Evolutionary conservation across 2,888 invertebrate species (phyloP), one percentile per base, ranked within the genome.

Genomic region (Pristionchus fissidentatus): DNA sequence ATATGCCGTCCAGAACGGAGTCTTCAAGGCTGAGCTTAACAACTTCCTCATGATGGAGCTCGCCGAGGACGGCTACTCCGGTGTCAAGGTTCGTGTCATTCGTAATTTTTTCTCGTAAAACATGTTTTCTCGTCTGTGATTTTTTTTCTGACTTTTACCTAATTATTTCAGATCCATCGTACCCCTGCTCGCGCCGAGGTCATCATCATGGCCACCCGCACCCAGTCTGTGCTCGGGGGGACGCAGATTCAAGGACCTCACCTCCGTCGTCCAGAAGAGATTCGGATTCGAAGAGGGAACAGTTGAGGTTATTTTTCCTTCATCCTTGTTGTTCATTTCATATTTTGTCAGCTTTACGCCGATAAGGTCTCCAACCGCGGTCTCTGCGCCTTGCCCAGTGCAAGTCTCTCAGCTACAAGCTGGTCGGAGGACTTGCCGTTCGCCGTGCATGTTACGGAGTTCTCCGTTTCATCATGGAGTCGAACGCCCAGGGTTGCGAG

Each of bases 371-470:
- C 97, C 78, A 97, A 97, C 87, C 95, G 99, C 89, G 99, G 99
- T 92, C 95, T 99, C 82, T 99, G 99, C 94, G 99, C 99, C 87
- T 99, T 91, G 98, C 99, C n/a, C 99, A 99, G 94, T 97, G 98
- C 85, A 99, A 99, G 93, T 98, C 98, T 22, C 95, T 99, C 83
- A 95, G 98, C 93, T 99, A 98, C 95, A 99, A 99, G 94, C 95
- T 99, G 84, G 97, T 98, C 92, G 98, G 98, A 93, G 99, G 96
- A 88, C 93, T 95, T 62, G 95, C 95, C 90, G 95, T 95, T 49
- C 93, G 95, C 91, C 94, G 95, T 93, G 98, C 98, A 1, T 99
- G 98, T 93, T 99, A 98, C 93, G 98, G 99, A 95, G 98, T 99
- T 62, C 95, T 99, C 87, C 95, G 99, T 85, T 98, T 97, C 94